Evolutionary conservation across 2,888 invertebrate genomes (phyloP).

Genomic region (Mamestra brassicae): DNA sequence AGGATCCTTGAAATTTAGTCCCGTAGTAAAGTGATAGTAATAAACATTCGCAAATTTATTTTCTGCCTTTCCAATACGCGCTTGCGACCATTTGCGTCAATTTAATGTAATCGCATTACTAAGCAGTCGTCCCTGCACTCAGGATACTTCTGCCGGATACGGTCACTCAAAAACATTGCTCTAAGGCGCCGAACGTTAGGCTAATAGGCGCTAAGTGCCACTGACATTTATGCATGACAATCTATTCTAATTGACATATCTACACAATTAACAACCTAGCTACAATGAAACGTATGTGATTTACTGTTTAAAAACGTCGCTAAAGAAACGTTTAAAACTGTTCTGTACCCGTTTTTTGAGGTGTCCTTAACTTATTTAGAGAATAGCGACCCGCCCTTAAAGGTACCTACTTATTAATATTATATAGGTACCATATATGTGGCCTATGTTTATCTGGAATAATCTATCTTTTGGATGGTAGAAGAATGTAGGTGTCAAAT

Average conservation of each 20-base stretch:
- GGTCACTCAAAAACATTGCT: conserved; percentile 42
- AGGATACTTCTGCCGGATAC: conserved; percentile 54
- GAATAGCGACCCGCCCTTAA: not conserved
- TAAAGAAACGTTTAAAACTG: not conserved
- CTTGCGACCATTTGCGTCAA: conserved; percentile 13
- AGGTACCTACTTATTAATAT: too few relatives aligned
- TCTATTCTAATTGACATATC: conserved; percentile 43
- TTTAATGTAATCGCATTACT: conserved; percentile 28
- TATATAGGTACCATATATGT: too few relatives aligned
- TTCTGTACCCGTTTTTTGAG: not conserved
- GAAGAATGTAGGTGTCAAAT: too few relatives aligned
- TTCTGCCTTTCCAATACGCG: not conserved
- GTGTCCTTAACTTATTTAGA: not conserved
- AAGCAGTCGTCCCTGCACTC: conserved; percentile 61
- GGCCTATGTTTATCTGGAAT: not conserved
- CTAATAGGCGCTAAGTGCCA: conserved; percentile 40
- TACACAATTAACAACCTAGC: conserved; percentile 25
- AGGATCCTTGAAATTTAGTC: not conserved
- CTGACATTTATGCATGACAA: conserved; percentile 38
- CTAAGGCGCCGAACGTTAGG: conserved; percentile 36
- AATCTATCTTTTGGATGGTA: not conserved
- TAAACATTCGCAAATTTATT: not conserved
- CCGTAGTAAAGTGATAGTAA: not conserved
- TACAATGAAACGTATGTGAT: conserved; percentile 24
- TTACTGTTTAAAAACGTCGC: conserved; percentile 15